Evolutionary conservation across 53 echinoderm and acorn worm species (phyloP).

Genomic region (Temnopleurus reevesii): DNA sequence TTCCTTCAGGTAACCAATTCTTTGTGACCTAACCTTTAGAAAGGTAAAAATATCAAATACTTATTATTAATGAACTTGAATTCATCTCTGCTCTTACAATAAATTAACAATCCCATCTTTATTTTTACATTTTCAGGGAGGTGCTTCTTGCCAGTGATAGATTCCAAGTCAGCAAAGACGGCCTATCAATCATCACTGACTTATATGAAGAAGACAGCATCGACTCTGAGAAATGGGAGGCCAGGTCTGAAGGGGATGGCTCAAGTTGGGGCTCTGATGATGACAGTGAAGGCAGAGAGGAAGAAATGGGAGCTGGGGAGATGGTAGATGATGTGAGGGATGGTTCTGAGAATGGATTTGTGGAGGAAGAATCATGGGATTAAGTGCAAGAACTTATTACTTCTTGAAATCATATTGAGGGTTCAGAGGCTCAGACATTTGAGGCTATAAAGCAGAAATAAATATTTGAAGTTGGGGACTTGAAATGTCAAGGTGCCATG

Average conservation of each 20-base stretch:
- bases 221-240: not conserved
- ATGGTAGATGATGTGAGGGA: not conserved
- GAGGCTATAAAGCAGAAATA: too few relatives aligned
- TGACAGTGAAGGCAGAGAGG: not conserved
- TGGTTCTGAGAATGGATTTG: too few relatives aligned
- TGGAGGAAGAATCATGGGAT: conserved; percentile 24
- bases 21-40: too few relatives aligned
- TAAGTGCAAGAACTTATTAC: not conserved
- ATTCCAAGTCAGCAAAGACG: not conserved
- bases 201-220: conserved; percentile 10
- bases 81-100: too few relatives aligned
- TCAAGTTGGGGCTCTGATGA: not conserved
- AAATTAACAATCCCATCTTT: too few relatives aligned
- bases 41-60: too few relatives aligned
- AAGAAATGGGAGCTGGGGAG: not conserved
- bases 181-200: not conserved
- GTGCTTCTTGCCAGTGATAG: not conserved
- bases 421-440: too few relatives aligned
- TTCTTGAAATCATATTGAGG: too few relatives aligned
- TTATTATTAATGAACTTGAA: too few relatives aligned
- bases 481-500: too few relatives aligned
- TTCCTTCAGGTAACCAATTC: too few relatives aligned
- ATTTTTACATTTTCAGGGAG: not conserved
- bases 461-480: too few relatives aligned
- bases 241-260: not conserved